Conservation (phyloP, 2,797 vertebrate species). For the Syndactyla subalaris region DNA sequence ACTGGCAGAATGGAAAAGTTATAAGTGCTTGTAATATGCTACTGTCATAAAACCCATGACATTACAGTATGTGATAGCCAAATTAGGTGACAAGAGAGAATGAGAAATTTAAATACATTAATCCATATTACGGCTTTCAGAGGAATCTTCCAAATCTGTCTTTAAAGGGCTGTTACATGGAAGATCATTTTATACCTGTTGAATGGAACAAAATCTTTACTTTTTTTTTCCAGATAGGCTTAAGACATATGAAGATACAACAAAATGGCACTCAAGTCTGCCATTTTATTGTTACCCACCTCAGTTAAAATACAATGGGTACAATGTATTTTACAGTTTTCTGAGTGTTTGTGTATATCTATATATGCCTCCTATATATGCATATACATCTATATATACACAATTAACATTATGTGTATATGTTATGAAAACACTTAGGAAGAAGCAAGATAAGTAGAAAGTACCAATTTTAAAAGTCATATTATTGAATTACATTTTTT, state of each 20-base stretch:
- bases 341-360: slow-evolving; percentile 76
- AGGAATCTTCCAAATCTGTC: not conserved
- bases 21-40: not conserved
- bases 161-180: slow-evolving; percentile 16
- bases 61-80: not conserved
- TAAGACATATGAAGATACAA: slow-evolving; percentile 78
- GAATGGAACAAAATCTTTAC: slow-evolving; percentile 73
- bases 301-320: slow-evolving; percentile 78
- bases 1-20: not conserved
- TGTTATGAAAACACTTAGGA: slow-evolving; percentile 60
- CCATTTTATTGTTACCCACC: slow-evolving; percentile 77
- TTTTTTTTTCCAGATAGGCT: slow-evolving; percentile 79
- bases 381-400: slow-evolving; percentile 76
- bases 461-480: not conserved
- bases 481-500: slow-evolving; percentile 44
- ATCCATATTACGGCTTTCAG: not conserved
- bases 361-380: slow-evolving; percentile 68
- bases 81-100: not conserved
- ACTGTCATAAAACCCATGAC: not conserved
- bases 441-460: slow-evolving; percentile 58
- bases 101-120: not conserved
- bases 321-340: slow-evolving; percentile 78
- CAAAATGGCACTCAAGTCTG: slow-evolving; percentile 74
- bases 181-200: slow-evolving; percentile 32
- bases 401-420: slow-evolving; percentile 69